Base-by-base conservation (phyloP, 2,797 vertebrate genomes). In the Gambusia yucatana region DNA sequence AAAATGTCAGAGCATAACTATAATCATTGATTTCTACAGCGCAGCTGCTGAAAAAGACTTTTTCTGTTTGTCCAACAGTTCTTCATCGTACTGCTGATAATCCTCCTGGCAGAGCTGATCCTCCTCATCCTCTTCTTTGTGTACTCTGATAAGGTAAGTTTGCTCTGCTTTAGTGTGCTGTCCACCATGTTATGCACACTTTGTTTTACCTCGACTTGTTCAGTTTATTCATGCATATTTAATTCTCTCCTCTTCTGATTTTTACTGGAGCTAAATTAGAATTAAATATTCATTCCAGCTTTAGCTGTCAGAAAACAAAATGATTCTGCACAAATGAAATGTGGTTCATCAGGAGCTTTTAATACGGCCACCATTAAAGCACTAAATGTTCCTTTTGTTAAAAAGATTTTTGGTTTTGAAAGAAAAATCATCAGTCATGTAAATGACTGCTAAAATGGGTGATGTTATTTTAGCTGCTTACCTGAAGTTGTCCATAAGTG, bases 51-150 rank as follows among this genome's bases (percentile, higher is more conserved):
- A 87, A 76, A 59, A 47, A 28, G 14, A 33, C 63, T 76, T 43
- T 20, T 30, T 65, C 48, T 36, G 22, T 76, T 41, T 95, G 84
- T 90, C 84, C 95, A 91, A 61, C 95, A 99, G 98, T 99, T 99
- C 96, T 99, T 99, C 96, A 96, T 99, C 81, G 94, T 99, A 90
- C 95, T 99, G 95, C 95, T 99, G 96, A 93, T 97, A 90, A 98
- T 99, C 92, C 97, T 99, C 77, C 96, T 99, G 90, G 96, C 97
- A 79, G 98, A 99, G 94, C 92, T 99, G 94, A 98, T 99, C 91
- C 75, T 99, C 73, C 95, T 99, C 77, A 98, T 97, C 94, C 96
- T 99, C 81, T 98, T 99, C 96, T 99, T 99, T 79, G 97, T 99
- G 88, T 99, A 99, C 95, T 97, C 97, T 86, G 97, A 99, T 95